Base-by-base conservation (phyloP, 64 coral and sea anemone genomes). In the Montipora capricornis region DNA sequence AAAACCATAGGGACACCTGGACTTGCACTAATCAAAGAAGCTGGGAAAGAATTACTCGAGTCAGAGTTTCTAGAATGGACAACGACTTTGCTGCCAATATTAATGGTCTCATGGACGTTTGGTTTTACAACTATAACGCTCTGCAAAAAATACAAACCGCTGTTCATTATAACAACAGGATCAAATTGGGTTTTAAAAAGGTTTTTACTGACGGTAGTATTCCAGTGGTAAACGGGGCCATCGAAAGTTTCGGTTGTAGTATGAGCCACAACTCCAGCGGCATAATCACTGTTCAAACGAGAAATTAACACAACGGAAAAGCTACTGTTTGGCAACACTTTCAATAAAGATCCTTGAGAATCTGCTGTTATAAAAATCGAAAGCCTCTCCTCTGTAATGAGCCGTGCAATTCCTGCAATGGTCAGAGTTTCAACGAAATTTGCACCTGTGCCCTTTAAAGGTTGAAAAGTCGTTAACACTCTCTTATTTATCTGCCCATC, bases 261-360 rank as follows among this genome's bases (percentile, higher is more conserved):
- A 12, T 19, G 46, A 19, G 81, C 5, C 81, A 84, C 26, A 47
- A 84, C 68, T 47, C 81, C 81, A 0, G 81, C 81, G 10, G 37
- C 15, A 17, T 84, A 84, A 84, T 84, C 37, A 84, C 61, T 68
- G 19, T 84, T 55, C 81, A 59, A 84, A n/a, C 14, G 60, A 49
- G 81, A 84, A 48, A 68, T 5, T 3, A 84, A n/a, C 17, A 84
- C 81, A 8, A 68, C 81, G 44, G 81, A 84, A 68, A 84, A 84
- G 61, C 81, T 84, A 44, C 81, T 84, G 60, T 84, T 84, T 17
- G 57, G 13, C 26, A 69, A 48, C 44, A 84, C 81, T 61, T 84
- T 68, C 59, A 61, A 47, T 1, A 1, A 45, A 16, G 44, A 20
- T 37, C 37, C 37, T 37, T 37, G 37, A 37, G 37, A 37, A 84